Percentiles rank a stretch among this genome's conserved stretches.
Conservation (phyloP, 2,888 invertebrate species). For the Phalera bucephala region DNA sequence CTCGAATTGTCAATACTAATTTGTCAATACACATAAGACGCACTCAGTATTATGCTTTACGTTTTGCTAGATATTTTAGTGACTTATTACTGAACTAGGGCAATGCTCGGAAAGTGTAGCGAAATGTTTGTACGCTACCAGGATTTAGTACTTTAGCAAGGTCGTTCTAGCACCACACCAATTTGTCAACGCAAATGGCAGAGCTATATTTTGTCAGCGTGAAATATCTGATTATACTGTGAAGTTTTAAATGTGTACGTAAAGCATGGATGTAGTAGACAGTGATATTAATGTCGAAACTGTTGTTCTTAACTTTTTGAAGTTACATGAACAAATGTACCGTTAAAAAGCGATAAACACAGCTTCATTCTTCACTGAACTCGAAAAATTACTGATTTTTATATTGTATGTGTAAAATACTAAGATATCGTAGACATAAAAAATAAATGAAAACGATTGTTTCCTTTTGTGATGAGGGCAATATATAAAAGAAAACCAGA, state of each 20-base stretch:
- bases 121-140: constrained; percentile 2
- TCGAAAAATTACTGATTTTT: too few relatives aligned
- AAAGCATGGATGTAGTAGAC: background rate
- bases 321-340: too few relatives aligned
- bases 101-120: constrained; percentile 1
- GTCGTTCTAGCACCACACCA: constrained; percentile 1
- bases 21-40: constrained; percentile 4
- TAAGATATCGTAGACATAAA: too few relatives aligned
- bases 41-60: constrained; percentile 4
- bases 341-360: too few relatives aligned
- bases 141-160: constrained; percentile 6
- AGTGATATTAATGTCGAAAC: too few relatives aligned
- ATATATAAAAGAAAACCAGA: too few relatives aligned
- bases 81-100: constrained; percentile 7
- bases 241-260: background rate
- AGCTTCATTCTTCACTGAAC: too few relatives aligned
- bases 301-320: too few relatives aligned
- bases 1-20: constrained; percentile 5
- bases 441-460: too few relatives aligned
- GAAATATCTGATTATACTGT: constrained; percentile 1
- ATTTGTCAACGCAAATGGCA: background rate
- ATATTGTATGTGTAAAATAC: too few relatives aligned
- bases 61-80: constrained; percentile 6
- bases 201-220: background rate
- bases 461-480: too few relatives aligned